A percentile compares a stretch with the other conserved stretches of the same genome.
phyloP scores from a whole-genome alignment of 2,113 vertebrate genomes.

The Fregetta grallaria region DNA sequence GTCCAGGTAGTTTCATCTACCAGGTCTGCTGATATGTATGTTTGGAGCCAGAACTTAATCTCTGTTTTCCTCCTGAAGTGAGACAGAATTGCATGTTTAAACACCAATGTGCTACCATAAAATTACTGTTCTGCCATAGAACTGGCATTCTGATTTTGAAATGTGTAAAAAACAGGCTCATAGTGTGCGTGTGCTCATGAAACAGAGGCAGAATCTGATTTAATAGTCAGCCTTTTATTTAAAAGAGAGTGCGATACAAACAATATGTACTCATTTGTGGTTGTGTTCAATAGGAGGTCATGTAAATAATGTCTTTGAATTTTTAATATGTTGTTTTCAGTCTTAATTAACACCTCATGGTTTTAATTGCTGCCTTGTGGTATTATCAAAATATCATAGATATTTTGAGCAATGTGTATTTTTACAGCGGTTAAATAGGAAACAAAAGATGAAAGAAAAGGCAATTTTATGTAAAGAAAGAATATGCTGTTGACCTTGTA shows the following conservation, averaged over 20 bases:
- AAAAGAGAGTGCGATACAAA: background rate
- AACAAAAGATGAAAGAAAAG: background rate
- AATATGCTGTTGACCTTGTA: rapidly evolving
- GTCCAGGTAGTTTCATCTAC: background rate
- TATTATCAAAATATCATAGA: background rate
- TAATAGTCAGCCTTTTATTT: background rate
- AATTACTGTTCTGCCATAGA: rapidly evolving
- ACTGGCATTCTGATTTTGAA: background rate
- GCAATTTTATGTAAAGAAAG: background rate
- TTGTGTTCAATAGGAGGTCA: background rate
- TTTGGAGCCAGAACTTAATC: background rate
- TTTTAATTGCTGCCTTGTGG: constrained; percentile 33
- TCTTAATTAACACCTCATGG: background rate
- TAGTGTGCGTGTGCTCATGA: background rate
- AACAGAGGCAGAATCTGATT: background rate
- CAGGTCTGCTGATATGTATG: rapidly evolving
- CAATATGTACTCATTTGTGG: background rate
- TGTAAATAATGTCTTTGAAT: background rate
- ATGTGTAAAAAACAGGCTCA: background rate
- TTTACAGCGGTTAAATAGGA: background rate
- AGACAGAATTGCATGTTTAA: background rate
- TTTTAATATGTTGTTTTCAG: background rate
- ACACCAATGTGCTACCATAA: background rate
- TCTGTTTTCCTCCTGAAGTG: background rate
- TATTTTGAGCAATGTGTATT: background rate